Evolutionary conservation across 2,888 invertebrate genomes (phyloP).

Genomic region (Cosmorhoe ocellata): DNA sequence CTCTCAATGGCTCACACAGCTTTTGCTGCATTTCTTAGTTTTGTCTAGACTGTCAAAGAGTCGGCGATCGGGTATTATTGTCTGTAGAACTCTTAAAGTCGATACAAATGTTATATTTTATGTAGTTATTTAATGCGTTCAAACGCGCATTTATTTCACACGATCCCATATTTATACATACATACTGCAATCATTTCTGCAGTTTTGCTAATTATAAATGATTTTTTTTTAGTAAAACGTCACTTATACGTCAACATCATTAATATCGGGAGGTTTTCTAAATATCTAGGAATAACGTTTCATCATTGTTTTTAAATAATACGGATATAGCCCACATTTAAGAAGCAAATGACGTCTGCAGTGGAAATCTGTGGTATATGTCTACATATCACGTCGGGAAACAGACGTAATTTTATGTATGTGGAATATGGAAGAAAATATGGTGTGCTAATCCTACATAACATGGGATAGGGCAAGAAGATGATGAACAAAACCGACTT

Average conservation of each 20-base stretch:
- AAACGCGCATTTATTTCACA: slow-evolving; percentile 21
- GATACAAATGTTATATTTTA: slow-evolving; percentile 31
- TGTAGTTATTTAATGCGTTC: slow-evolving; percentile 18
- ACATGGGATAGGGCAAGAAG: no score
- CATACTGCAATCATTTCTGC: slow-evolving; percentile 17
- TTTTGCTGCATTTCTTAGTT: slow-evolving; percentile 4
- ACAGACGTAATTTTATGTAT: no score
- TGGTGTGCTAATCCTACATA: no score
- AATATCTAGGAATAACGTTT: slow-evolving; percentile 4
- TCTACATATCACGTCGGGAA: no score
- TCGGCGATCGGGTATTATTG: slow-evolving; percentile 25
- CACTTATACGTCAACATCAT: no score
- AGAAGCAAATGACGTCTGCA: no score
- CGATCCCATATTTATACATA: slow-evolving; percentile 21
- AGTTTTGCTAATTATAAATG: slow-evolving; percentile 20
- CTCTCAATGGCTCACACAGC: no score
- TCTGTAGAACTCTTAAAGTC: slow-evolving; percentile 7
- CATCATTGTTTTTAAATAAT: slow-evolving; percentile 7
- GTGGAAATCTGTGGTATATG: no score
- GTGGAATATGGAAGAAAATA: no score
- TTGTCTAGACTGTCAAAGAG: slow-evolving; percentile 20
- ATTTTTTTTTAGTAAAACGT: no score
- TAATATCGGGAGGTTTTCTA: slow-evolving; percentile 16
- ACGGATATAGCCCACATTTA: no score
- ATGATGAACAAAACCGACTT: no score